Evolutionary conservation across 2,113 vertebrate genomes (phyloP).

Genomic region (Poeciliopsis occidentalis): DNA sequence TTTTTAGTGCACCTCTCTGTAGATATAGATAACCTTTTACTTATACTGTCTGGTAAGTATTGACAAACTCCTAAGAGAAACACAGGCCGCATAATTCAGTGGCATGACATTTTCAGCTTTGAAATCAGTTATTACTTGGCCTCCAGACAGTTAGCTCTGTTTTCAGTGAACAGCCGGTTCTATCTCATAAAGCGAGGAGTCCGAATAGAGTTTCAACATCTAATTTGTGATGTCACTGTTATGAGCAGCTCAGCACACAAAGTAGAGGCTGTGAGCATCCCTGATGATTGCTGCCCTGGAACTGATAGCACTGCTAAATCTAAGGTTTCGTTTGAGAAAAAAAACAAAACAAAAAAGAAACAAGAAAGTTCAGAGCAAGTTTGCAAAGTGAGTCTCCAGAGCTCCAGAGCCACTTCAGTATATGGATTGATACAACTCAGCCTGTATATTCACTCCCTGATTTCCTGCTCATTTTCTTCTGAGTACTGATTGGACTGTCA

Average conservation of each 20-base stretch:
- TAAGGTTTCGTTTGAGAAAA: slow-evolving; percentile 51
- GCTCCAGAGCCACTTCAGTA: slow-evolving; percentile 44
- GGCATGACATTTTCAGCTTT: slow-evolving; percentile 19
- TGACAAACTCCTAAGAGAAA: slow-evolving; percentile 5
- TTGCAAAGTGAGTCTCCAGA: slow-evolving; percentile 51
- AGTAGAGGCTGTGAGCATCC: slow-evolving; percentile 38
- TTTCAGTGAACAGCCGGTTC: slow-evolving; percentile 29
- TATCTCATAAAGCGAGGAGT: slow-evolving; percentile 12
- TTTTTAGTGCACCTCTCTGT: background rate
- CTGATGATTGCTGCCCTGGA: slow-evolving; percentile 28
- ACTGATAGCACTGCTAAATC: slow-evolving; percentile 60
- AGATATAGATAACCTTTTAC: background rate
- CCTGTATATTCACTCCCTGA: slow-evolving; percentile 51
- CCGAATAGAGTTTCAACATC: slow-evolving; percentile 3
- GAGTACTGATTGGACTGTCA: slow-evolving; percentile 44
- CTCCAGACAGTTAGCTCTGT: slow-evolving; percentile 24
- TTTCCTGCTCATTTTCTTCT: slow-evolving; percentile 49
- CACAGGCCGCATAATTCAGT: slow-evolving; percentile 19
- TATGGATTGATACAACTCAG: slow-evolving; percentile 56
- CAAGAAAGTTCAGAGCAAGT: slow-evolving; percentile 51
- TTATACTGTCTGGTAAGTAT: background rate
- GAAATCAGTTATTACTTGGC: slow-evolving; percentile 24
- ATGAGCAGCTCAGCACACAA: slow-evolving; percentile 33
- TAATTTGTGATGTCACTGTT: slow-evolving; percentile 61
- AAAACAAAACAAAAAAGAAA: slow-evolving; percentile 17